Base-by-base conservation (phyloP, 1,140 invertebrate genomes). In the Drosophila ficusphila region DNA sequence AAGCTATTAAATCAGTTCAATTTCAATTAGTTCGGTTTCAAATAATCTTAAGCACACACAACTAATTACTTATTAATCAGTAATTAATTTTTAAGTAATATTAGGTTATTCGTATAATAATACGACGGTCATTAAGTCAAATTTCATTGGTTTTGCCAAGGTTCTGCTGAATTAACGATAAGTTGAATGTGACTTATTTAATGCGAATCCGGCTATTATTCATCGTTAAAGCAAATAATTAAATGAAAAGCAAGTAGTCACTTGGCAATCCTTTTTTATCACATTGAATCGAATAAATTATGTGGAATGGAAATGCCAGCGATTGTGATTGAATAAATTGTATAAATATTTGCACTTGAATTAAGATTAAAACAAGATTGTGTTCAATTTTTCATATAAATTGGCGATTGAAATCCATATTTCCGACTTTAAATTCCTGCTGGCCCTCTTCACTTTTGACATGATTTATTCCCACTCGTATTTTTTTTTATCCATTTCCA, bases 321-420 rank as follows among this genome's bases (percentile, higher is more conserved):
- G 41, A 58, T 58, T 31, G 29, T 6, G 16, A 16, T 11, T 21
- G 47, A 23, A 58, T 54, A 56, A 58, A 58, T 58, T 21, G 47
- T 33, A 58, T 54, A 56, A 58, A 58, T 58, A 54, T 58, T 54
- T 54, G 54, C 21, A 31, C 47, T 33, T 54, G 31, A 58, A 58
- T 29, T 23, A 29, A 64, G 38, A 33, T 46, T 19, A 14, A 42
- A 8, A 29, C 19, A 14, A 60, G 16, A 44, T 60, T n/a, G 25
- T 25, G 18, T 19, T 21, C 8, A 14, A 54, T 31, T 57, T 31
- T 64, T 62, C 33, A 36, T 6, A 44, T 25, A 23, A 39, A 44
- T 44, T 11, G 19, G 38, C 9, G 9, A 60, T 31, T 62, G 21
- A 4, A 21, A 46, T 31, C 38, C 54, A 61, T 60, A 64, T 60